These are phyloP conservation scores for Ciconia maguari DNA, from an alignment of 2,113 vertebrate species.

Conservation along the genomic window DNA sequence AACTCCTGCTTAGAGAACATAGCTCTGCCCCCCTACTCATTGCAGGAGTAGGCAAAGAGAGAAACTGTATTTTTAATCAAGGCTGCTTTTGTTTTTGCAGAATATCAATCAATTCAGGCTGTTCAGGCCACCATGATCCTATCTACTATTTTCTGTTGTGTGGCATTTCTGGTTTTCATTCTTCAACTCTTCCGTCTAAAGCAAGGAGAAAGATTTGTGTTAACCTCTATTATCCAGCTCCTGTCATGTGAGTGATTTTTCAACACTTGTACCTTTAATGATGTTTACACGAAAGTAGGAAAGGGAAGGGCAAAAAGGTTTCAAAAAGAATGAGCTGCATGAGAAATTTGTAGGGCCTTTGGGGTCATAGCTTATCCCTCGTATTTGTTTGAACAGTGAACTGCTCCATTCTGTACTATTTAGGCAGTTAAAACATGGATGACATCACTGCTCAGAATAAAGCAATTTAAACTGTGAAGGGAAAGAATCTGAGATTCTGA, in stretches of 20 bases:
- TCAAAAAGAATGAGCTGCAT: not conserved
- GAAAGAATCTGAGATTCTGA: not conserved
- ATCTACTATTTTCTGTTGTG: conserved; percentile 87
- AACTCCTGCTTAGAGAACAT: not conserved
- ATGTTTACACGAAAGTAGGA: not conserved
- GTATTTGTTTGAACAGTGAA: not conserved
- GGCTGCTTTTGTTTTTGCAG: conserved; percentile 68
- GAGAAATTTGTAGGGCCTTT: not conserved
- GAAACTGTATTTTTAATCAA: not conserved
- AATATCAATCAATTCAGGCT: conserved; percentile 80
- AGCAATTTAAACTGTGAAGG: not conserved
- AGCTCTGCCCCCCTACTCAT: not conserved
- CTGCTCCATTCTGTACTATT: not conserved
- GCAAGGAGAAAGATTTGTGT: conserved; percentile 92
- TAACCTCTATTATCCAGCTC: conserved; percentile 90
- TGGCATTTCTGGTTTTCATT: conserved; percentile 90
- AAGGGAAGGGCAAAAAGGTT: not conserved
- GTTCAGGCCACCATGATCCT: conserved; percentile 93
- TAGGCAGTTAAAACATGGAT: not conserved
- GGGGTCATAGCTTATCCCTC: not conserved
- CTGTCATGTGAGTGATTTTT: conserved; percentile 85
- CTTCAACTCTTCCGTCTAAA: conserved; percentile 96
- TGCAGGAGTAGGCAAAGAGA: not conserved
- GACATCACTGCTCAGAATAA: not conserved
- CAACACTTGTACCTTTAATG: not conserved